Base-by-base conservation (phyloP, 2,113 vertebrate genomes). In the Carlito syrichta region DNA sequence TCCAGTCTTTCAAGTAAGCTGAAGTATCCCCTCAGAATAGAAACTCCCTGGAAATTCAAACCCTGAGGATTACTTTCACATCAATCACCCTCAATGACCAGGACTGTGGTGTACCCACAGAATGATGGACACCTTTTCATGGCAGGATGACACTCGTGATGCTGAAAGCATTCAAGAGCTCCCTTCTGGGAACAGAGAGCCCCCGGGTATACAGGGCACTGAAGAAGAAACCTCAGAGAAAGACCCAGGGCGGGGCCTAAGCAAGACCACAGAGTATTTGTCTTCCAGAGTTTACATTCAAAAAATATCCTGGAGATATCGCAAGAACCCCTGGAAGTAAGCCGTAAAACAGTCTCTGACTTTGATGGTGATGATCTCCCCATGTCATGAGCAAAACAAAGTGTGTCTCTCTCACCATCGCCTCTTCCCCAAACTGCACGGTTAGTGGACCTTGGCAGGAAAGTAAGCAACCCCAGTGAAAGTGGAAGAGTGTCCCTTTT, bases 301-400 rank as follows among this genome's bases (percentile, higher is more conserved):
- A 60, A 30, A 56, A 69, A 45, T 23, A 54, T 8, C 60, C 68
- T 6, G 8, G 60, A 45, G 7, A 10, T 3, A 1, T 23, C 0
- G 0, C 1, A 11, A 81, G 66, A 74, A 43, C 58, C 7, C 30
- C 1, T 5, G 25, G 19, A 0, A 27, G 35, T 1, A 40, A 71
- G 35, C 73, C 32, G 6, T 10, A 22, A 2, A 35, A 56, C 0
- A 0, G 68, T 27, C 9, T 78, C 78, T 50, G 19, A 0, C 17
- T 38, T 32, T n/a, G 22, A 71, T 2, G 17, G n/a, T 14, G 13
- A 20, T 45, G 19, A 25, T 43, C 27, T 45, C 60, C 48, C 52
- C 13, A 8, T 7, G n/a, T 85, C 66, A 30, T 38, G 89, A 40
- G 54, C 66, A 74, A 74, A 89, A 56, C 4, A 0, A 16, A 5